Conservation (phyloP, 2,888 invertebrate species). For the Cheilosia impressa region DNA sequence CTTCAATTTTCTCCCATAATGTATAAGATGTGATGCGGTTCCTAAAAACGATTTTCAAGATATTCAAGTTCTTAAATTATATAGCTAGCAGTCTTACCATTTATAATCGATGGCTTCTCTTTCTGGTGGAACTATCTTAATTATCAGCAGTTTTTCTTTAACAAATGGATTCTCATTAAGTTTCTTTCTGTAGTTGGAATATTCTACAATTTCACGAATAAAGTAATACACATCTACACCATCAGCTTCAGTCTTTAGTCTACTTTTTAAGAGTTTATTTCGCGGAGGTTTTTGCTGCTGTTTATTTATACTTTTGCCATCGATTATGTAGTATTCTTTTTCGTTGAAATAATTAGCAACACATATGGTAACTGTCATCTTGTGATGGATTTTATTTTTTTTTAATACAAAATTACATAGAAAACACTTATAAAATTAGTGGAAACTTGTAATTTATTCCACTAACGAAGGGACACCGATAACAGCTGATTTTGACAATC, state of each 20-base stretch:
- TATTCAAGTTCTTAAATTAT: not conserved
- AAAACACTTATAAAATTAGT: not conserved
- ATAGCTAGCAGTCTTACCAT: slow-evolving; percentile 84
- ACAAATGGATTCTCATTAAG: slow-evolving; percentile 69
- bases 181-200: slow-evolving; percentile 75
- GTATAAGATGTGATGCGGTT: slow-evolving; percentile 84
- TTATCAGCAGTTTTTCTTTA: slow-evolving; percentile 77
- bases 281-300: slow-evolving; percentile 32
- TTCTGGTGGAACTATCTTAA: slow-evolving; percentile 86
- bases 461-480: not conserved
- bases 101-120: slow-evolving; percentile 88
- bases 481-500: not conserved
- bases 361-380: slow-evolving; percentile 79
- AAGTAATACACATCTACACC: slow-evolving; percentile 63
- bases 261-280: slow-evolving; percentile 22
- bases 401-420: not conserved
- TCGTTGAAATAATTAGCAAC: slow-evolving; percentile 79
- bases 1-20: slow-evolving; percentile 88
- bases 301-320: slow-evolving; percentile 16
- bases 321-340: slow-evolving; percentile 75
- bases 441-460: not conserved
- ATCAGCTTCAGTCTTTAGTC: slow-evolving; percentile 57
- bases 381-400: slow-evolving; percentile 28
- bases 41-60: slow-evolving; percentile 81
- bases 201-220: slow-evolving; percentile 79